Percentiles rank a stretch among this genome's conserved stretches.
Evolutionary conservation across 2,113 vertebrate genomes (phyloP).

Genomic region (Hipposideros armiger): DNA sequence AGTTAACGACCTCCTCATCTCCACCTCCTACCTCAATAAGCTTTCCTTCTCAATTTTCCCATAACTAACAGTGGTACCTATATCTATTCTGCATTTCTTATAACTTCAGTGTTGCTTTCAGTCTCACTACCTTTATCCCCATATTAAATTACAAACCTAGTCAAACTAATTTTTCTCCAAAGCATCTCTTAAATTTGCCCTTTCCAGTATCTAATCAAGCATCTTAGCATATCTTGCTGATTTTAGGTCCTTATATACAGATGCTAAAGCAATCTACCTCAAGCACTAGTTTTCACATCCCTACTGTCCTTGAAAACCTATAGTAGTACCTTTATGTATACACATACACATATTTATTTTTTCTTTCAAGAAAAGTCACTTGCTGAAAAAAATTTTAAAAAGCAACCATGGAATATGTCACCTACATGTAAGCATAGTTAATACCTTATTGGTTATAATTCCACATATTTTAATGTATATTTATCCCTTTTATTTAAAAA

Average conservation of each 20-base stretch:
- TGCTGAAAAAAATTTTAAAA: background rate
- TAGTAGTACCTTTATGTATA: background rate
- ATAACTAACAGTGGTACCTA: background rate
- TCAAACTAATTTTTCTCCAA: background rate
- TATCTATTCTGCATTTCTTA: background rate
- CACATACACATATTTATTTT: background rate
- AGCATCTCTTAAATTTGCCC: background rate
- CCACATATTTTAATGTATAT: background rate
- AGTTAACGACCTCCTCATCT: background rate
- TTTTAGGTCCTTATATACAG: background rate
- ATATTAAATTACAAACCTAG: background rate
- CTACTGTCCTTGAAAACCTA: background rate
- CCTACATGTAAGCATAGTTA: background rate
- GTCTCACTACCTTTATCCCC: background rate
- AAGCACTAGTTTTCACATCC: background rate
- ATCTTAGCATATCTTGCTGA: background rate
- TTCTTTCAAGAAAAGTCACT: background rate
- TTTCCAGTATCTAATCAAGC: background rate
- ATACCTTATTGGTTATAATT: background rate
- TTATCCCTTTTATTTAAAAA: background rate
- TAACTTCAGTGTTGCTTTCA: background rate
- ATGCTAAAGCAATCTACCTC: background rate
- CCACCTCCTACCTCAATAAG: background rate
- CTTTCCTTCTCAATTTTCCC: background rate
- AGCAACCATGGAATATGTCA: background rate